Conservation (phyloP, 1,140 invertebrate species). For the Nylanderia fulva region DNA sequence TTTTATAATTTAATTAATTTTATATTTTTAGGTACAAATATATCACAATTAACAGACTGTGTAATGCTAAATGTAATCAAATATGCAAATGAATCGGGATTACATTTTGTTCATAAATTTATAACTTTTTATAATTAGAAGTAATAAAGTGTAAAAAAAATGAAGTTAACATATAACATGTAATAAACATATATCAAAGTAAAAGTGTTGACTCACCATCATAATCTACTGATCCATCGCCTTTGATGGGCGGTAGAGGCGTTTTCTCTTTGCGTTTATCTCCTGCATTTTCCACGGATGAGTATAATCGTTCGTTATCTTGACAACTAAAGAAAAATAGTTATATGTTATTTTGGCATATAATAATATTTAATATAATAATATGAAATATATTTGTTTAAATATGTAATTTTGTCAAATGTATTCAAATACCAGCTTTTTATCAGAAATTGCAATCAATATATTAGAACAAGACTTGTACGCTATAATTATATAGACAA, state of each 20-base stretch:
- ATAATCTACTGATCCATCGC: conserved; percentile 89
- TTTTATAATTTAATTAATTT: too few species aligned
- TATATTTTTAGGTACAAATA: too few species aligned
- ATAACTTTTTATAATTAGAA: not conserved
- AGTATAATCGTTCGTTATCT: conserved; percentile 74
- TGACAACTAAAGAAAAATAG: conserved; percentile 76
- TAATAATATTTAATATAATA: too few species aligned
- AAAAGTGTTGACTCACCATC: conserved; percentile 86
- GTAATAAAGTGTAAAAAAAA: conserved; percentile 18
- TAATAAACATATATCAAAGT: not conserved
- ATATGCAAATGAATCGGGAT: too few species aligned
- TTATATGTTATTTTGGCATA: not conserved
- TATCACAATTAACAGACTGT: too few species aligned
- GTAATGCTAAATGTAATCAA: too few species aligned
- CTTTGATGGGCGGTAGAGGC: conserved; percentile 85
- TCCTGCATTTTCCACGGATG: conserved; percentile 7
- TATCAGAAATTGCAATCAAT: not conserved
- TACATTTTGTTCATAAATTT: too few species aligned
- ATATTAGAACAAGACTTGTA: not conserved
- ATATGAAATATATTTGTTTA: too few species aligned
- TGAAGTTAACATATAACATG: not conserved
- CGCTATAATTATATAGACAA: not conserved
- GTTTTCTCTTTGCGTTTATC: conserved; percentile 78
- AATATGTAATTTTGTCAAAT: not conserved
- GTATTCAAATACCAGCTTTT: not conserved